phyloP scores from a whole-genome alignment of 2,888 invertebrate genomes.

The Heliothis peltigera region DNA sequence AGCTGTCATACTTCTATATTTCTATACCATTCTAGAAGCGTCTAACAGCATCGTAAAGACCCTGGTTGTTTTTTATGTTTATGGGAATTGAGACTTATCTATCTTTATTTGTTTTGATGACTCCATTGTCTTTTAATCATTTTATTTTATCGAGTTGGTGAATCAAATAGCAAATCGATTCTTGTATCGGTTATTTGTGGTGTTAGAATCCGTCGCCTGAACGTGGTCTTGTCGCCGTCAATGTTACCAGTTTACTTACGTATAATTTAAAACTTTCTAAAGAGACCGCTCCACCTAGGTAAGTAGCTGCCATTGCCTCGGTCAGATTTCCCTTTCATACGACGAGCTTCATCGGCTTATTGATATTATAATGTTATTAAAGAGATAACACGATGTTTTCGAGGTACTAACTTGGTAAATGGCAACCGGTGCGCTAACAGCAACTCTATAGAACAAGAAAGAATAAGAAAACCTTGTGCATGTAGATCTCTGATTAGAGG shows the following conservation, averaged over 20 bases:
- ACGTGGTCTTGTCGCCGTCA: constrained; percentile 72
- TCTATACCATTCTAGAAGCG: no score
- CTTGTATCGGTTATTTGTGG: constrained; percentile 22
- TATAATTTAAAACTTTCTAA: constrained; percentile 89
- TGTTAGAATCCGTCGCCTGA: constrained; percentile 63
- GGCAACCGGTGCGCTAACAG: constrained; percentile 28
- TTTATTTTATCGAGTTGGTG: constrained; percentile 32
- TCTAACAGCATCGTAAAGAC: no score
- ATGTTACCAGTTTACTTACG: constrained; percentile 83
- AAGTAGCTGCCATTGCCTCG: constrained; percentile 67
- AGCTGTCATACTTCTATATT: background rate
- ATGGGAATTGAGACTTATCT: no score
- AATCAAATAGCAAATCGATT: constrained; percentile 37
- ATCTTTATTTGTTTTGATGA: background rate
- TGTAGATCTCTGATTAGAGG: background rate
- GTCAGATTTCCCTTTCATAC: constrained; percentile 82
- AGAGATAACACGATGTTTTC: constrained; percentile 38
- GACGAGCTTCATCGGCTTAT: constrained; percentile 75
- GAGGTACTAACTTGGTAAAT: constrained; percentile 13
- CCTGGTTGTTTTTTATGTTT: no score
- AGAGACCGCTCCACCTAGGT: constrained; percentile 68
- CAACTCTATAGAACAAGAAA: constrained; percentile 2
- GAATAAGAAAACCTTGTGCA: constrained; percentile 21
- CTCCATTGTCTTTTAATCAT: constrained; percentile 27
- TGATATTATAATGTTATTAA: constrained; percentile 66